Evolutionary conservation across 2,888 invertebrate species (phyloP).

Genomic region (Branchinecta sandiegonensis): DNA sequence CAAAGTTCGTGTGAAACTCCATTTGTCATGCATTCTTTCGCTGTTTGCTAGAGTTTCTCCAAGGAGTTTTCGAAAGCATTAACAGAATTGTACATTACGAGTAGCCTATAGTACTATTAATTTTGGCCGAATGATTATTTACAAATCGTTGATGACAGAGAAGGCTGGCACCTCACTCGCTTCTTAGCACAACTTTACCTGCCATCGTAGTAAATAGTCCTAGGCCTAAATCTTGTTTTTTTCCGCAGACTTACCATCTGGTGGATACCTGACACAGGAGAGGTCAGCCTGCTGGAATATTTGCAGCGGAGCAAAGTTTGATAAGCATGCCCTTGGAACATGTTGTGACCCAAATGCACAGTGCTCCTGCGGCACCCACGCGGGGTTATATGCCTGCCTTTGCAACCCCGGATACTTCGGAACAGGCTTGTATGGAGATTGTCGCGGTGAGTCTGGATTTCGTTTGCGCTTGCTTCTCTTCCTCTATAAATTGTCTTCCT

Average conservation of each 20-base stretch:
- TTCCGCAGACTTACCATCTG: conserved; percentile 44
- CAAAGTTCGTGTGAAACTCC: too few relatives aligned
- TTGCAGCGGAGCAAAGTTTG: conserved; percentile 34
- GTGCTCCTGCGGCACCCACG: conserved; percentile 50
- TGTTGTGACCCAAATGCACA: conserved; percentile 48
- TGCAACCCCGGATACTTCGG: conserved; percentile 51
- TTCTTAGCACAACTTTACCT: too few relatives aligned
- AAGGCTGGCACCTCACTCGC: too few relatives aligned
- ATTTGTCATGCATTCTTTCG: too few relatives aligned
- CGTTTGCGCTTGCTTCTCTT: too few relatives aligned
- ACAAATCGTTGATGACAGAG: too few relatives aligned
- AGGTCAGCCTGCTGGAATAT: conserved; percentile 41
- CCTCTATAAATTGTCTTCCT: background rate
- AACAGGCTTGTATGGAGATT: conserved; percentile 44
- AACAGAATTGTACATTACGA: too few relatives aligned
- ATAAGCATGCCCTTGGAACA: background rate
- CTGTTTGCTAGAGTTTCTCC: too few relatives aligned
- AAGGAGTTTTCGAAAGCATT: too few relatives aligned
- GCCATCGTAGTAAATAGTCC: too few relatives aligned
- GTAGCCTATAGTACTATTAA: too few relatives aligned
- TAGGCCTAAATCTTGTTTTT: background rate
- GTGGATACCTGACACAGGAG: conserved; percentile 42
- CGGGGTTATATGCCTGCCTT: conserved; percentile 52
- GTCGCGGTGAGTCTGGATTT: conserved; percentile 40
- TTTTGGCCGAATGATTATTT: too few relatives aligned